Conservation (phyloP, 2,113 vertebrate genomes). For the Macquaria ambigua region DNA sequence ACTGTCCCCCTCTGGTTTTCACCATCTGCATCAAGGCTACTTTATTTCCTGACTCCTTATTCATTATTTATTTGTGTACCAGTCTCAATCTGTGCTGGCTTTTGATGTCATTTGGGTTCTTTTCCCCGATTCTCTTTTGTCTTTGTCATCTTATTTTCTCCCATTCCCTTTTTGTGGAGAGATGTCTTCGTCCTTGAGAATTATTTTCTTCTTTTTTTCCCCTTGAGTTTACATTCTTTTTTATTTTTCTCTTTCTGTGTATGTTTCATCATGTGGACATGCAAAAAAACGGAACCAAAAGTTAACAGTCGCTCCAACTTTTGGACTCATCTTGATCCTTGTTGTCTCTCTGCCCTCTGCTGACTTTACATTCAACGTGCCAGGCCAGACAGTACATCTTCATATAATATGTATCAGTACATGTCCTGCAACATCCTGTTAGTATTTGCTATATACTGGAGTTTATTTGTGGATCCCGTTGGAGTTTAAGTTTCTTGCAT, state of each 20-base stretch:
- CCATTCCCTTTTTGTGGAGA: background rate
- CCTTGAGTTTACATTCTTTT: conserved; percentile 3
- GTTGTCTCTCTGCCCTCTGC: background rate
- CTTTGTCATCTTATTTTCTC: conserved; percentile 16
- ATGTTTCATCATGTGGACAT: conserved; percentile 7
- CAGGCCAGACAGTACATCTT: background rate
- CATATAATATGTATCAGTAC: background rate
- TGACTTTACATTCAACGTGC: background rate
- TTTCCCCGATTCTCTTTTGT: conserved; percentile 38
- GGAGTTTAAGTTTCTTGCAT: background rate
- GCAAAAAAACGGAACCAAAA: conserved; percentile 14
- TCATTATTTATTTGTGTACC: conserved; percentile 48
- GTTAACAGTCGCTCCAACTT: background rate
- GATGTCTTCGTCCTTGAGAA: background rate
- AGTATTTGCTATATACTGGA: background rate
- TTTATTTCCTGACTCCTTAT: conserved; percentile 26
- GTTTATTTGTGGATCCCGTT: background rate
- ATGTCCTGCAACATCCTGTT: background rate
- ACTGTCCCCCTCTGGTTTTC: conserved; percentile 10
- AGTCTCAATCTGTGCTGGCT: conserved; percentile 30
- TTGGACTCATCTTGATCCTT: background rate
- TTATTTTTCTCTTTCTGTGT: background rate
- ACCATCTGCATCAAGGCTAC: conserved; percentile 25
- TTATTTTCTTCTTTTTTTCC: background rate
- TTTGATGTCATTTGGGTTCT: conserved; percentile 34